A percentile compares a stretch with the other conserved stretches of the same genome.
These are phyloP conservation scores for Ibidorhyncha struthersii DNA, from an alignment of 2,113 vertebrate species.

Conservation along the genomic window DNA sequence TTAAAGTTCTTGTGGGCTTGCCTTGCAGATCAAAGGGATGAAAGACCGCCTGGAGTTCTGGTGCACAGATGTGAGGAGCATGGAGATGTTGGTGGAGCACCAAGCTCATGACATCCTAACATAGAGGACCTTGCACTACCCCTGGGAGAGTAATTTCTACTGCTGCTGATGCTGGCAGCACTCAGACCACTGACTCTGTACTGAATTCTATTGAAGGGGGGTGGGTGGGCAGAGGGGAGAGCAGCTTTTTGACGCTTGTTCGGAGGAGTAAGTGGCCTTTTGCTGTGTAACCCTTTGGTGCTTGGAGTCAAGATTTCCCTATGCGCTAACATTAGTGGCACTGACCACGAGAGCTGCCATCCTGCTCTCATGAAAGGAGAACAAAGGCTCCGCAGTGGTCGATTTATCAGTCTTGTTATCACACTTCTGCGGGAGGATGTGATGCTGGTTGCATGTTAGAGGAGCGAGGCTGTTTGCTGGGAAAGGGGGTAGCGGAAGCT, in stretches of 20 bases:
- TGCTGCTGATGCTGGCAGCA: constrained; percentile 3
- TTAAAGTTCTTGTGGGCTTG: not conserved
- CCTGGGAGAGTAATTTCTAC: not conserved
- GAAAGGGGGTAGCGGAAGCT: not conserved
- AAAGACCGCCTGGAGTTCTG: constrained; percentile 95
- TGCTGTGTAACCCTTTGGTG: constrained; percentile 58
- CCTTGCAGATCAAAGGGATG: constrained; percentile 93
- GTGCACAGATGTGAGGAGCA: constrained; percentile 95
- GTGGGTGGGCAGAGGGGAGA: not conserved
- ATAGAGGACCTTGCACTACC: constrained; percentile 56
- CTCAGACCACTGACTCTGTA: constrained; percentile 53
- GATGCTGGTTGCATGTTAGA: not conserved
- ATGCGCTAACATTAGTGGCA: not conserved
- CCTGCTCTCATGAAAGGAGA: not conserved
- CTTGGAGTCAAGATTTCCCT: constrained; percentile 42
- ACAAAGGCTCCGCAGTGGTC: not conserved
- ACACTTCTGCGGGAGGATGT: not conserved
- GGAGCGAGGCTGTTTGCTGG: not conserved
- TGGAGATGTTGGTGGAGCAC: constrained; percentile 97
- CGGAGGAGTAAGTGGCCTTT: constrained; percentile 57
- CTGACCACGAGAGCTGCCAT: not conserved
- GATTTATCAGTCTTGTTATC: not conserved
- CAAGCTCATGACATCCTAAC: constrained; percentile 98
- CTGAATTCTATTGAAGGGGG: not conserved
- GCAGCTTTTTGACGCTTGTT: not conserved